Evolutionary conservation across 1,140 invertebrate genomes (phyloP).

Genomic region (Probaryconus sp.): DNA sequence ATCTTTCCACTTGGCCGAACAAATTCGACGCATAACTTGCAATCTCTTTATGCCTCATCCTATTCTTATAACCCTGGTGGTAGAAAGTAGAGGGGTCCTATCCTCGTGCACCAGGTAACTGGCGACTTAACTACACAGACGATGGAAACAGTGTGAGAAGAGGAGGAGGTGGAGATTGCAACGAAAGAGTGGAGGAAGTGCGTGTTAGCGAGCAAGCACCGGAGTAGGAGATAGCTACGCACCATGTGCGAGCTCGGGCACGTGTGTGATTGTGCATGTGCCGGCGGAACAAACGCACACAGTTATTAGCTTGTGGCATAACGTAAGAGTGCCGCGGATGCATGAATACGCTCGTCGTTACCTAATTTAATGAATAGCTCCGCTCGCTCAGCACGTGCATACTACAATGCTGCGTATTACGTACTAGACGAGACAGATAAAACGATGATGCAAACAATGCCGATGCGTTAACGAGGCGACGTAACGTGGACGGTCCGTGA

Average conservation of each 20-base stretch:
- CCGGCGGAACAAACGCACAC: not conserved
- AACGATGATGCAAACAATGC: constrained; percentile 19
- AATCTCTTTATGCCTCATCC: constrained; percentile 4
- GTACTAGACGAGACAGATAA: constrained; percentile 19
- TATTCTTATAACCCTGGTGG: constrained; percentile 31
- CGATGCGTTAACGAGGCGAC: constrained; percentile 10
- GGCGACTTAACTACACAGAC: constrained; percentile 17
- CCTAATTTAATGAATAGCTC: constrained; percentile 63
- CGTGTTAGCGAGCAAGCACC: constrained; percentile 23
- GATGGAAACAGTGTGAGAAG: constrained; percentile 32
- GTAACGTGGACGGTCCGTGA: not conserved
- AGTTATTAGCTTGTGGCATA: constrained; percentile 6
- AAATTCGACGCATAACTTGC: not conserved
- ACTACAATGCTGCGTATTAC: constrained; percentile 36
- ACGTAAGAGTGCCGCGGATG: constrained; percentile 43
- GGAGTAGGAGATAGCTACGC: constrained; percentile 9
- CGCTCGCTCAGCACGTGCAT: constrained; percentile 50
- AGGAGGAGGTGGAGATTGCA: constrained; percentile 12
- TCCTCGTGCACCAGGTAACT: constrained; percentile 37
- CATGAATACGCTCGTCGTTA: constrained; percentile 53
- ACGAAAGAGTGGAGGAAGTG: constrained; percentile 42
- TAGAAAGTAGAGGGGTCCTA: constrained; percentile 21
- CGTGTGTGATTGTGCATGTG: constrained; percentile 12
- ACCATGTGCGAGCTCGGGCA: constrained; percentile 19
- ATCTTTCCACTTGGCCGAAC: too few relatives aligned